Evolutionary conservation across 2,888 invertebrate genomes (phyloP).

Genomic region (Philaethria dido): DNA sequence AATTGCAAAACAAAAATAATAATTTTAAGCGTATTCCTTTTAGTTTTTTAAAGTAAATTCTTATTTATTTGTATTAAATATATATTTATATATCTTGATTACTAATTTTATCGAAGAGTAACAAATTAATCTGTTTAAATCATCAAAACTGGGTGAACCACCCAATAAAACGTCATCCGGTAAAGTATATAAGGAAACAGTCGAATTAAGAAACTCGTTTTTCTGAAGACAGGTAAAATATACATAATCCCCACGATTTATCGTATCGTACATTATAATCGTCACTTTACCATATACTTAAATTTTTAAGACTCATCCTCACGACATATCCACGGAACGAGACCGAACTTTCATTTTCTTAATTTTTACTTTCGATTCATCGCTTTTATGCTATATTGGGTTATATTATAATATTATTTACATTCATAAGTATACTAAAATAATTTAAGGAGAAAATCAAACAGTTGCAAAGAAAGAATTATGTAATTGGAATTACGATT

Average conservation of each 20-base stretch:
- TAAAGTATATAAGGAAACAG: too few relatives aligned
- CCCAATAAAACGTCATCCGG: too few relatives aligned
- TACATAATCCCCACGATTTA: neutral
- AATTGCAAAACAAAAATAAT: too few relatives aligned
- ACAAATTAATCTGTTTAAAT: too few relatives aligned
- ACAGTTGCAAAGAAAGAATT: neutral
- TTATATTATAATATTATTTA: constrained; percentile 5
- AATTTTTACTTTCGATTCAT: constrained; percentile 61
- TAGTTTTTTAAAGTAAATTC: too few relatives aligned
- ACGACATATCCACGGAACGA: constrained; percentile 54
- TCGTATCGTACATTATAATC: neutral
- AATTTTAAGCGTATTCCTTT: too few relatives aligned
- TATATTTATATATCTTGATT: too few relatives aligned
- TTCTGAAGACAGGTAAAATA: too few relatives aligned
- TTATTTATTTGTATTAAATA: too few relatives aligned
- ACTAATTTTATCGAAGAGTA: too few relatives aligned
- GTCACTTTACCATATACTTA: constrained; percentile 55
- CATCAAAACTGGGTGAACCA: too few relatives aligned
- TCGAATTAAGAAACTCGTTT: too few relatives aligned
- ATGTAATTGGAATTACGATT: neutral
- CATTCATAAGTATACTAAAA: neutral
- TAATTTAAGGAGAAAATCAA: constrained; percentile 1
- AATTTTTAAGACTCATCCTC: constrained; percentile 69
- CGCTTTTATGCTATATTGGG: constrained; percentile 5
- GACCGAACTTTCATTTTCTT: constrained; percentile 71